These are phyloP conservation scores for Drosophila lacicola DNA, from an alignment of 2,888 invertebrate genomes.

Conservation along the genomic window DNA sequence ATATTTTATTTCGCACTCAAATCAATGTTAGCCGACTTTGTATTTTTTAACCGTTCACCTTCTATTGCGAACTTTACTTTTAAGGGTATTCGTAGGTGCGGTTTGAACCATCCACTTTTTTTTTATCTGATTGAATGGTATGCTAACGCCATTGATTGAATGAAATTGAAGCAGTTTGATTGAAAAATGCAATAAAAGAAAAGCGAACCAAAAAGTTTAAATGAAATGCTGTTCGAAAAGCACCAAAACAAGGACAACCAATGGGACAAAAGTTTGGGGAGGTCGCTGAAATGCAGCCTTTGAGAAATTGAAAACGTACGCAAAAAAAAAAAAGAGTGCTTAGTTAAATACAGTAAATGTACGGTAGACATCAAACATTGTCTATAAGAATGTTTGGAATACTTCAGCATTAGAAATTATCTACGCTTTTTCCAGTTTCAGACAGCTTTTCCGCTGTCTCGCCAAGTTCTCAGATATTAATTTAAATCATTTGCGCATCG, in stretches of 20 bases:
- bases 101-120: too few species aligned
- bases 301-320: not conserved
- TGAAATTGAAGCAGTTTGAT: conserved; percentile 23
- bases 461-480: not conserved
- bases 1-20: not conserved
- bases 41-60: too few species aligned
- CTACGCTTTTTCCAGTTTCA: not conserved
- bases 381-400: too few species aligned
- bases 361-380: too few species aligned
- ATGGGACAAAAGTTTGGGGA: not conserved
- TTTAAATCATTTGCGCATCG: conserved; percentile 6
- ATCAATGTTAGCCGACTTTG: too few species aligned
- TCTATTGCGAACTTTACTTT: too few species aligned
- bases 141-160: conserved; percentile 1
- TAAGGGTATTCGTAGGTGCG: conserved; percentile 6
- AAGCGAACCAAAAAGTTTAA: conserved; percentile 6
- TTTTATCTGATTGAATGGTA: not conserved
- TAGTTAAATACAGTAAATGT: not conserved
- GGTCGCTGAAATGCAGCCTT: not conserved
- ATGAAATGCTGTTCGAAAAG: conserved; percentile 13
- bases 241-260: not conserved
- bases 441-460: not conserved
- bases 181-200: conserved; percentile 22
- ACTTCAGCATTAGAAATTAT: too few species aligned
- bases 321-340: not conserved